Percentiles rank a stretch among this genome's conserved stretches.
phyloP scores from a whole-genome alignment of 2,113 vertebrate genomes.

The Acinonyx jubatus region DNA sequence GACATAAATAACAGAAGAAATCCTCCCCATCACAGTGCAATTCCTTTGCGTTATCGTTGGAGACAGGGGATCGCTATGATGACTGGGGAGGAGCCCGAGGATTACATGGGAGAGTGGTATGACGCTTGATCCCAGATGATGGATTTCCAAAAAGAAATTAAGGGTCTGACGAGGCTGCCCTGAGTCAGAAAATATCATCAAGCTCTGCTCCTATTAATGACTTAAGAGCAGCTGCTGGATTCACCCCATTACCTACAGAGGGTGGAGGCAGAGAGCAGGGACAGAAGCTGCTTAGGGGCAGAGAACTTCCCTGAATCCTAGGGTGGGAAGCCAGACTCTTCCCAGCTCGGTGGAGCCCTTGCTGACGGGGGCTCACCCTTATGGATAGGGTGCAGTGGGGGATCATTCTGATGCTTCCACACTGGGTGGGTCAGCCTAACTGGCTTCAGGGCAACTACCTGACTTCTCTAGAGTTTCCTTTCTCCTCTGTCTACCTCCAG shows the following conservation, averaged over 20 bases:
- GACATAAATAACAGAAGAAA: not conserved
- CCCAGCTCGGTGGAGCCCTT: not conserved
- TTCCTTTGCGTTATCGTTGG: not conserved
- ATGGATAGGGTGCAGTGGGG: not conserved
- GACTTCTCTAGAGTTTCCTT: not conserved
- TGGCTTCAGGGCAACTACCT: not conserved
- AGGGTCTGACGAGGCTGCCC: conserved; percentile 71
- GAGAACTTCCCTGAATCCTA: not conserved
- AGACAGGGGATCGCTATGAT: not conserved
- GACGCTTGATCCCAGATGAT: conserved; percentile 70
- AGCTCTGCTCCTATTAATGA: conserved; percentile 68
- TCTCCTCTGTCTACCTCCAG: not conserved
- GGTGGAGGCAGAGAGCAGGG: conserved; percentile 67
- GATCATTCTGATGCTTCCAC: not conserved
- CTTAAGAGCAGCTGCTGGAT: conserved; percentile 69
- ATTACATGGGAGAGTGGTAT: conserved; percentile 78
- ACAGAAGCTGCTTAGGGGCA: conserved; percentile 34
- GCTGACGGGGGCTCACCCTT: not conserved
- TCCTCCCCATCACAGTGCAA: not conserved
- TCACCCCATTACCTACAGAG: conserved; percentile 72
- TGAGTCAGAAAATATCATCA: conserved; percentile 78
- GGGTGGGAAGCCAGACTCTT: conserved; percentile 9
- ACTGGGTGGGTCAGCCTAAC: not conserved
- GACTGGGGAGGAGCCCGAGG: conserved; percentile 49
- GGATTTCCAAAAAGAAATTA: conserved; percentile 75